Evolutionary conservation across 2,888 invertebrate genomes (phyloP), one percentile per base, ranked within the genome.

Genomic region (Syrphus vitripennis): DNA sequence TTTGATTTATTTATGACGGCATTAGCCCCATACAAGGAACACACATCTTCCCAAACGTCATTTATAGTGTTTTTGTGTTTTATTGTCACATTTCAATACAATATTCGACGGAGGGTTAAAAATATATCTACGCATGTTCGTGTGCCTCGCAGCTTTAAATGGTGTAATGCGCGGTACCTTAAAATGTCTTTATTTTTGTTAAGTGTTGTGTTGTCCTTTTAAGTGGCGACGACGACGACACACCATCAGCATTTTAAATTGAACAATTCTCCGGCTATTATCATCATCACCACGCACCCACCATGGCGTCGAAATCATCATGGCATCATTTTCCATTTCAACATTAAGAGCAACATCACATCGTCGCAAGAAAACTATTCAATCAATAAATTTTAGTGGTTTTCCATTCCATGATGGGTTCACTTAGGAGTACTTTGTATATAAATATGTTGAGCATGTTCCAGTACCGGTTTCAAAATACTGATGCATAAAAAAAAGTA

Each of bases 1-100:
- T 86, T 86, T 86, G 82, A 86, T 86, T 86, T 86, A 86, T 82
- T 86, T 82, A 84, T 71, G 76, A 81, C 71, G 31, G 45, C 77
- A 80, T 72, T 82, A 77, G 86, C 48, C 69, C 48, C 69, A 14
- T 57, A 61, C 77, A 82, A 61, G 69, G 59, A 19, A 57, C 55
- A n/a, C n/a, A n/a, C n/a, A 48, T 16, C 26, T 75, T 37, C 16
- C 24, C 4, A 70, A 42, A 40, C 42, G 24, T 70, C 37, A 55
- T 55, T 70, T 37, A 24, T 26, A 26, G 34, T 34, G 42, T 26
- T 57, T 45, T 42, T 34, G n/a, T 26, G 42, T 81, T 76, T 83
- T 86, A 82, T 14, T 63, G 70, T 77, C 82, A 45, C 69, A 82
- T 50, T 77, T 77, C 82, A 82, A 72, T 63, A 24, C 1, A 34